Percentiles rank a stretch among this genome's conserved stretches.
Evolutionary conservation across 2,113 vertebrate genomes (phyloP).

Genomic region (Cephalopholis sonnerati): DNA sequence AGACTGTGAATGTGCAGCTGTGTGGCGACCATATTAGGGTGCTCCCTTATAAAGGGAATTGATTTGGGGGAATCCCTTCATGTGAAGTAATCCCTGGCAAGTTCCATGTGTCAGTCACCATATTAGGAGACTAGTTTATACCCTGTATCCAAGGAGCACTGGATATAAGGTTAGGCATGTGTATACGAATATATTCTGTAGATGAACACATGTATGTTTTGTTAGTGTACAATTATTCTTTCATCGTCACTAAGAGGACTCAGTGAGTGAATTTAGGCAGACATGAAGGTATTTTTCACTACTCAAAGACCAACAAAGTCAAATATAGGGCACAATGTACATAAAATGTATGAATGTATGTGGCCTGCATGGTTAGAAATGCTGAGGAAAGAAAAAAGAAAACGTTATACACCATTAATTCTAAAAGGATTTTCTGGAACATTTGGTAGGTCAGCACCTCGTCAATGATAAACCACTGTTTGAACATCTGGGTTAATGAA

Average conservation of each 20-base stretch:
- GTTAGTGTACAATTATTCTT: not conserved
- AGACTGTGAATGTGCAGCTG: constrained; percentile 12
- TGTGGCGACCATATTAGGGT: constrained; percentile 62
- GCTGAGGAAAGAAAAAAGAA: not conserved
- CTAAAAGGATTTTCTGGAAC: constrained; percentile 15
- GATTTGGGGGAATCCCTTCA: constrained; percentile 70
- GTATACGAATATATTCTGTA: not conserved
- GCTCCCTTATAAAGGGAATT: constrained; percentile 70
- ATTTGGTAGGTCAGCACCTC: constrained; percentile 27
- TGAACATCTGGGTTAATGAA: constrained; percentile 16
- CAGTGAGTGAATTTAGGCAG: not conserved
- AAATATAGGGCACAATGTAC: not conserved
- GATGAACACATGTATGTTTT: not conserved
- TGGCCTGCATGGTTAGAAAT: not conserved
- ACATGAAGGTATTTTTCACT: not conserved
- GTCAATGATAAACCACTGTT: constrained; percentile 60
- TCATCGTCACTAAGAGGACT: not conserved
- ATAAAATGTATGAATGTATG: not conserved
- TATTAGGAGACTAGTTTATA: constrained; percentile 26
- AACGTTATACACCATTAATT: not conserved
- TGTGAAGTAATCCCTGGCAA: constrained; percentile 40
- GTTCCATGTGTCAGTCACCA: constrained; percentile 17
- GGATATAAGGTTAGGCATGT: too few relatives aligned
- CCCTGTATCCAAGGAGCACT: not conserved
- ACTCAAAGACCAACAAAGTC: not conserved